phyloP scores from a whole-genome alignment of 1,140 invertebrate species.

The Rhynchophorus ferrugineus region DNA sequence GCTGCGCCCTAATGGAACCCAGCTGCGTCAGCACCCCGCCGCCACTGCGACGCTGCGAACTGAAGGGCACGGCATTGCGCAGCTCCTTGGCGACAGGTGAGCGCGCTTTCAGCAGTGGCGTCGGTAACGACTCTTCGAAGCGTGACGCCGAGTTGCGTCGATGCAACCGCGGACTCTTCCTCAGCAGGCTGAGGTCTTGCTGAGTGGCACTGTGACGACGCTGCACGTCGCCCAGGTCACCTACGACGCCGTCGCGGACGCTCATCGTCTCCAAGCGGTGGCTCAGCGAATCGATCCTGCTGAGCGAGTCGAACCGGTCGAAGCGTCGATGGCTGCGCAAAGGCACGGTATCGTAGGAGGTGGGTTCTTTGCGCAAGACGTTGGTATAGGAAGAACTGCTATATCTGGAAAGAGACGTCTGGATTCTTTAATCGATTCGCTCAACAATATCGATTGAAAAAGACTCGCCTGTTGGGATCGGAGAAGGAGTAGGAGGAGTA shows the following conservation, averaged over 20 bases:
- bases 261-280: conserved; percentile 35
- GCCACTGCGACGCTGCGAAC: conserved; percentile 35
- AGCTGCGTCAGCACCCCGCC: conserved; percentile 49
- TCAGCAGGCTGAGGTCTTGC: conserved; percentile 34
- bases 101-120: conserved; percentile 47
- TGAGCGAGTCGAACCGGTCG: conserved; percentile 38
- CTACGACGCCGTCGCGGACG: conserved; percentile 26
- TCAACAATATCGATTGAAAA: background rate
- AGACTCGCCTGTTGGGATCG: conserved; percentile 27
- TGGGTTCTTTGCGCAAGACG: conserved; percentile 26
- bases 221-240: conserved; percentile 10
- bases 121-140: conserved; percentile 43
- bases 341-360: conserved; percentile 26
- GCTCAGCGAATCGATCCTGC: conserved; percentile 38
- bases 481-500: conserved; percentile 30
- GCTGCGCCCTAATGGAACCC: conserved; percentile 49
- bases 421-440: background rate
- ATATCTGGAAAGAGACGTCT: conserved; percentile 4
- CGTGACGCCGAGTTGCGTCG: conserved; percentile 36
- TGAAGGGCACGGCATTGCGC: conserved; percentile 38
- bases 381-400: conserved; percentile 15
- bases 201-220: conserved; percentile 38
- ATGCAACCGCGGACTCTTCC: conserved; percentile 32
- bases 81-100: conserved; percentile 42
- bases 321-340: conserved; percentile 25